Conservation (phyloP, 1,140 invertebrate species). For the Spodoptera litura region DNA sequence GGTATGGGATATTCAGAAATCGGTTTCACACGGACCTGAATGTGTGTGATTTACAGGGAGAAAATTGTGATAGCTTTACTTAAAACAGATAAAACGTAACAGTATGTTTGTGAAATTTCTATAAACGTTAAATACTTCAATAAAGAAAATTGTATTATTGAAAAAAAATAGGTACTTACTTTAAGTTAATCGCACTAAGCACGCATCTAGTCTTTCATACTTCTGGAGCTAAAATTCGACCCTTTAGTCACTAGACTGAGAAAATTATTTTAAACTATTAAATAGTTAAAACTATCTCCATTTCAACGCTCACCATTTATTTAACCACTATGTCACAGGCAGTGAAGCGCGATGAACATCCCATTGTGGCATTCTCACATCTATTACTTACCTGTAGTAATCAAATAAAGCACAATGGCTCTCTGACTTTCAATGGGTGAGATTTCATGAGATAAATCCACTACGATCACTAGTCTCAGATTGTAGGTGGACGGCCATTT, state of each 20-base stretch:
- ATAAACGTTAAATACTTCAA: too few relatives aligned
- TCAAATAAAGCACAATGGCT: slow-evolving; percentile 52
- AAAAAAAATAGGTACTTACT: too few relatives aligned
- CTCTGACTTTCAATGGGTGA: slow-evolving; percentile 49
- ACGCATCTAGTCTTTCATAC: not conserved
- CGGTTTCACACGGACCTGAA: slow-evolving; percentile 44
- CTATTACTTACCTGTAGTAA: slow-evolving; percentile 56
- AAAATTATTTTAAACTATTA: not conserved
- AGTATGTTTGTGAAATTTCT: too few relatives aligned
- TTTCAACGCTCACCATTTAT: not conserved
- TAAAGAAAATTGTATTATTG: too few relatives aligned
- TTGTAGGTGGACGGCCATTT: slow-evolving; percentile 47
- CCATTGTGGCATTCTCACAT: slow-evolving; percentile 50
- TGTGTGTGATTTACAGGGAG: slow-evolving; percentile 29
- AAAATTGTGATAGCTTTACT: not conserved
- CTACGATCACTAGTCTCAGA: slow-evolving; percentile 30
- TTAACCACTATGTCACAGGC: not conserved
- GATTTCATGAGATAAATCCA: slow-evolving; percentile 52
- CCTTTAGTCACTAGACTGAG: too few relatives aligned
- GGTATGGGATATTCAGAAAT: slow-evolving; percentile 45
- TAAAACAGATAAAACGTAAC: too few relatives aligned
- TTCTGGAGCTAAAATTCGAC: too few relatives aligned
- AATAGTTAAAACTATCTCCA: not conserved
- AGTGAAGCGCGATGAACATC: slow-evolving; percentile 40
- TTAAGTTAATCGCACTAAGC: too few relatives aligned